Percentiles rank a stretch among this genome's conserved stretches.
phyloP scores from a whole-genome alignment of 2,113 vertebrate species.

The Brachyistius frenatus region DNA sequence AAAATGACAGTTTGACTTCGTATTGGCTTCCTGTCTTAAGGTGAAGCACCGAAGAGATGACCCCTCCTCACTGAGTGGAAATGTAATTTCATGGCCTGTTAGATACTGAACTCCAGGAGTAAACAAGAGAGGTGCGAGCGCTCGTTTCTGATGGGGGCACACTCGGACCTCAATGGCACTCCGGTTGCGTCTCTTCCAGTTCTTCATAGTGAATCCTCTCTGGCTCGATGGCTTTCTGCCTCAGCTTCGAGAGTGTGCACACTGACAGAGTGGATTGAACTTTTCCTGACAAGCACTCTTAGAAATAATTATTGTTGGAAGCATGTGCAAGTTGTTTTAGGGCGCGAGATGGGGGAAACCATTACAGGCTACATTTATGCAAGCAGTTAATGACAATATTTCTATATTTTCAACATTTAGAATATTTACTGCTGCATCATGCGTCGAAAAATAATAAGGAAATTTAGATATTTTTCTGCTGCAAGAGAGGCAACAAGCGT shows the following conservation, averaged over 20 bases:
- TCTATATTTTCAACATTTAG: too few relatives aligned
- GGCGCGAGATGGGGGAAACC: too few relatives aligned
- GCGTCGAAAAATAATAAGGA: neutral
- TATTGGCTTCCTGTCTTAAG: conserved; percentile 70
- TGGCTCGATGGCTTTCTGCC: conserved; percentile 47
- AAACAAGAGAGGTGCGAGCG: conserved; percentile 62
- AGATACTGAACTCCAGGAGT: conserved; percentile 68
- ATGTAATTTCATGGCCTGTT: conserved; percentile 83
- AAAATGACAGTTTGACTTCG: conserved; percentile 71
- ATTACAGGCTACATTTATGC: conserved; percentile 6
- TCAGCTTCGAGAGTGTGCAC: conserved; percentile 61
- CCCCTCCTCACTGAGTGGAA: conserved; percentile 69
- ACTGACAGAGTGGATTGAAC: conserved; percentile 59
- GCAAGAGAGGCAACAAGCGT: neutral
- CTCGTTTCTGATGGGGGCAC: conserved; percentile 42
- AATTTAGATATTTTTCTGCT: conserved; percentile 11
- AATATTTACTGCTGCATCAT: neutral
- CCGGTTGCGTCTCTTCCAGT: conserved; percentile 10
- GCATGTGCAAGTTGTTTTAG: neutral
- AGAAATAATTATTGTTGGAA: conserved; percentile 35
- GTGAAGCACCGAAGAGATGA: conserved; percentile 62
- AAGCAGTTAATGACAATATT: conserved; percentile 40
- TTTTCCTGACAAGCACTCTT: conserved; percentile 48
- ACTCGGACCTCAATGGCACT: conserved; percentile 29
- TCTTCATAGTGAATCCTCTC: conserved; percentile 30